Base-by-base conservation (phyloP, 2,888 invertebrate species). In the Drosophila quinaria region DNA sequence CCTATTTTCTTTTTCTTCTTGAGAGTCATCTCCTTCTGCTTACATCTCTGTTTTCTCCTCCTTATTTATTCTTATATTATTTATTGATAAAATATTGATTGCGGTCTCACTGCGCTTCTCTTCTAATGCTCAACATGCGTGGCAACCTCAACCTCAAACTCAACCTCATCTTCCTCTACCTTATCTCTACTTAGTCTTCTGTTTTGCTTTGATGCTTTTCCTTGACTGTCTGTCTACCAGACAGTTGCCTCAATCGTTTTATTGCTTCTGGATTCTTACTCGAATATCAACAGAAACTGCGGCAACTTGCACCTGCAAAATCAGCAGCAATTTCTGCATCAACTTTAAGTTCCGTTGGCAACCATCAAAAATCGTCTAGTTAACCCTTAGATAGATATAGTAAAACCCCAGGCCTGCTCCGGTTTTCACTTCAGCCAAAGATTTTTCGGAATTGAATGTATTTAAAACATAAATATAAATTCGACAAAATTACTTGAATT, bases 41-140 rank as follows among this genome's bases (percentile, higher is more conserved):
- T 15, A 29, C 17, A 15, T 44, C 25, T 29, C 13, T 41, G 41
- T 47, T 37, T 70, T 42, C 29, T 63, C 42, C 64, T 67, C 60
- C 44, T 65, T 70, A 15, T 64, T 64, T 73, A 44, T 68, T 76
- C 46, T 85, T 89, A n/a, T n/a, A n/a, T n/a, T n/a, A n/a, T n/a
- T n/a, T n/a, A n/a, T n/a, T 89, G 87, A 89, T 85, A 75, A 85
- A 85, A 89, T 80, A 89, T 85, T 85, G 89, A 85, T 85, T 89
- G 85, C 71, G 87, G 82, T 81, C 51, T 74, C 58, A 41, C 54
- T 70, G 70, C 65, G 70, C 56, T 70, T 68, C 56, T 49, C 56
- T 50, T 66, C 67, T 81, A 87, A 82, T 70, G 80, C 76, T 85
- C 80, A 76, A 64, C 76, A 76, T 82, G 82, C 86, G 82, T 79